Conservation (phyloP, 2,888 invertebrate genomes). For the Stenchaetothrips biformis region DNA sequence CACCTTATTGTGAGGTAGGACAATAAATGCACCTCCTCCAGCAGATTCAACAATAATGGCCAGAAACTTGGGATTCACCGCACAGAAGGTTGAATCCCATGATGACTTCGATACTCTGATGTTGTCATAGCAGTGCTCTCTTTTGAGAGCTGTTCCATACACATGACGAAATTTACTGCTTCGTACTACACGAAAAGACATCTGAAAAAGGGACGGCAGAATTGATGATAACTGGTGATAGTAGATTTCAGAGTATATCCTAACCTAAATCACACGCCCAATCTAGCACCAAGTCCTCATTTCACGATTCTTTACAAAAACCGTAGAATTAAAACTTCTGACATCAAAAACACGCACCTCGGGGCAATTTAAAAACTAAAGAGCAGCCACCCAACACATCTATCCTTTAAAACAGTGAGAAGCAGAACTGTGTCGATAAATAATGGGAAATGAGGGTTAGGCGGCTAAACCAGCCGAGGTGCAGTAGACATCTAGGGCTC, state of each 20-base stretch:
- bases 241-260: not conserved
- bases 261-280: conserved; percentile 10
- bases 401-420: not conserved
- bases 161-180: conserved; percentile 98
- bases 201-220: conserved; percentile 42
- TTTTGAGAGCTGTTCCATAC: conserved; percentile 81
- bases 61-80: conserved; percentile 95
- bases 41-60: conserved; percentile 96
- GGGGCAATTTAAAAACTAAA: not conserved
- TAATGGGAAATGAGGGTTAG: conserved; percentile 16
- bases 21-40: conserved; percentile 93
- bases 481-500: too few relatives aligned
- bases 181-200: conserved; percentile 96
- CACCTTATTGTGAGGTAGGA: conserved; percentile 89
- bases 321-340: conserved; percentile 14
- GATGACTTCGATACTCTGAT: conserved; percentile 95
- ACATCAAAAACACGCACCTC: not conserved
- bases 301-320: conserved; percentile 27
- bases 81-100: conserved; percentile 97
- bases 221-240: not conserved
- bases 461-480: conserved; percentile 20
- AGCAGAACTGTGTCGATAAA: conserved; percentile 3
- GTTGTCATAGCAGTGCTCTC: conserved; percentile 97
- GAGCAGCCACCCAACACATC: not conserved
- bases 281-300: conserved; percentile 8